phyloP scores from a whole-genome alignment of 2,113 vertebrate species.

The Anser brachyrhynchus region DNA sequence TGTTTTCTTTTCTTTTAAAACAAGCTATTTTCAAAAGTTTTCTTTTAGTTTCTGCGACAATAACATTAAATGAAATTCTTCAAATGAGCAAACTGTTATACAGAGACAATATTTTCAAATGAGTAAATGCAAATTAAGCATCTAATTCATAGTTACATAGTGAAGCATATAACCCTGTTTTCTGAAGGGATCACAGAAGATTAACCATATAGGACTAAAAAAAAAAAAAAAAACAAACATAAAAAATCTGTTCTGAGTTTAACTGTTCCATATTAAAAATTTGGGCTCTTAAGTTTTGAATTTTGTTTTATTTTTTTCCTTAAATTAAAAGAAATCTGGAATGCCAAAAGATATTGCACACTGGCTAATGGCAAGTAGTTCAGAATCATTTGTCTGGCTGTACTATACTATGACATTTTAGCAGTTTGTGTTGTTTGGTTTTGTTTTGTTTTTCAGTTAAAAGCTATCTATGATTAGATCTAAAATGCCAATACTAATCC shows the following conservation, averaged over 20 bases:
- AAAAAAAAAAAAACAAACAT: background rate
- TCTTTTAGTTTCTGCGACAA: background rate
- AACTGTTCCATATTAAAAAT: background rate
- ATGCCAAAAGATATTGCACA: background rate
- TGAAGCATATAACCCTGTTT: background rate
- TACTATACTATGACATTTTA: background rate
- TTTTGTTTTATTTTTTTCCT: background rate
- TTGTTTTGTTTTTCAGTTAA: background rate
- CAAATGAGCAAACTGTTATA: background rate
- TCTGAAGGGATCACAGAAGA: background rate
- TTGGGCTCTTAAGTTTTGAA: background rate
- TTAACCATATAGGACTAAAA: background rate
- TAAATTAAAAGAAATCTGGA: background rate
- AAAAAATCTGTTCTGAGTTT: background rate
- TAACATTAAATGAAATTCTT: background rate
- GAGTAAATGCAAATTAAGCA: background rate
- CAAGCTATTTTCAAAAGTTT: background rate
- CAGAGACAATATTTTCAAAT: background rate
- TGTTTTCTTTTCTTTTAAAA: background rate
- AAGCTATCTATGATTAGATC: background rate
- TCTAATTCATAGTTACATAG: background rate
- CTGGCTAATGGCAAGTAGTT: background rate
- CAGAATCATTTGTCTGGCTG: background rate
- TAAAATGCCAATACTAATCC: background rate
- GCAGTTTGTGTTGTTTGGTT: accelerated